Conservation (phyloP, 1,140 invertebrate genomes). For the Drosophila ficusphila region DNA sequence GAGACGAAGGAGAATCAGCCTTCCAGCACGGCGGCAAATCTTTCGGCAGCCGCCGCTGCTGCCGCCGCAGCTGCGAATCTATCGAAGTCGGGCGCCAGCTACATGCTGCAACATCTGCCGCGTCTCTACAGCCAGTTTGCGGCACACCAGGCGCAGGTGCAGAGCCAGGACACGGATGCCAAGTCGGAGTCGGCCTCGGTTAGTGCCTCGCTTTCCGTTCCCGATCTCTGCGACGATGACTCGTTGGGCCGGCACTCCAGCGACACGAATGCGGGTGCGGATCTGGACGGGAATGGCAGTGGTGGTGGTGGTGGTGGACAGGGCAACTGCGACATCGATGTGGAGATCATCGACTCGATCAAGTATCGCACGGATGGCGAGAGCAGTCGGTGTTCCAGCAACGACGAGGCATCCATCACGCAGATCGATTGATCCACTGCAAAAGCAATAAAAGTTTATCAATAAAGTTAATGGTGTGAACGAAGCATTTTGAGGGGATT, state of each 20-base stretch:
- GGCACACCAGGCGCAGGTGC: slow-evolving; percentile 57
- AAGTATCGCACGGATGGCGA: slow-evolving; percentile 79
- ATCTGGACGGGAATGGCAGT: slow-evolving; percentile 4
- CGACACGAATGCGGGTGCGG: slow-evolving; percentile 36
- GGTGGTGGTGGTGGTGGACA: slow-evolving; percentile 46
- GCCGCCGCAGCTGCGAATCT: slow-evolving; percentile 62
- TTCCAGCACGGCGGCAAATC: slow-evolving; percentile 39
- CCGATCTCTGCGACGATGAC: slow-evolving; percentile 73
- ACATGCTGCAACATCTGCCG: slow-evolving; percentile 85
- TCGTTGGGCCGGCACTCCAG: slow-evolving; percentile 65
- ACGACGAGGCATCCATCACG: slow-evolving; percentile 78
- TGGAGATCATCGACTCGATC: slow-evolving; percentile 82
- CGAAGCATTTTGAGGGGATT: neutral
- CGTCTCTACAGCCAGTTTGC: slow-evolving; percentile 85
- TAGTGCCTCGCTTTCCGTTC: slow-evolving; percentile 56
- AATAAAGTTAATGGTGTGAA: neutral
- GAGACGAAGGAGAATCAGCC: slow-evolving; percentile 82
- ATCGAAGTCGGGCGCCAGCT: slow-evolving; percentile 85
- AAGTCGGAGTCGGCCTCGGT: slow-evolving; percentile 70
- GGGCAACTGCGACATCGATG: slow-evolving; percentile 76
- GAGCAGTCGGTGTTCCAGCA: slow-evolving; percentile 78
- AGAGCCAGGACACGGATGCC: slow-evolving; percentile 63
- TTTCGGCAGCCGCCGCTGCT: slow-evolving; percentile 57
- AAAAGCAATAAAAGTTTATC: neutral
- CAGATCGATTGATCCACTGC: slow-evolving; percentile 62